Conservation (phyloP, 2,888 invertebrate genomes). For the Agrotis puta region DNA sequence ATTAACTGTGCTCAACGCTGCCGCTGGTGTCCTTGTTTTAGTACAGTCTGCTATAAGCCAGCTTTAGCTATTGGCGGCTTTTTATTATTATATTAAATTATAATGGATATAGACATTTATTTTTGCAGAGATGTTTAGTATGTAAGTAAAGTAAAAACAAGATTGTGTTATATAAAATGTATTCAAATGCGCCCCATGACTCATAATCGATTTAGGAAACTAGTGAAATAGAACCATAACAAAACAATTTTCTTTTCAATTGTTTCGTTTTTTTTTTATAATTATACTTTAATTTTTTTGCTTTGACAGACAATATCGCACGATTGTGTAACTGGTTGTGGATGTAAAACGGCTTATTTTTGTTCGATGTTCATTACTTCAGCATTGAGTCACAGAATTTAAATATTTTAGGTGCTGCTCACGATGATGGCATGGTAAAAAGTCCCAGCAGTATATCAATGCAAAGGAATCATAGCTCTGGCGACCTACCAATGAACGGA, state of each 20-base stretch:
- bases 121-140: slow-evolving; percentile 1
- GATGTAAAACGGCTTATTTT: slow-evolving; percentile 60
- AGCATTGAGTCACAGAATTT: slow-evolving; percentile 19
- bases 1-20: slow-evolving; percentile 46
- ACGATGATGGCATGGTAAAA: slow-evolving; percentile 92
- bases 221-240: slow-evolving; percentile 33
- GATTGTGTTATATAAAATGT: slow-evolving; percentile 5
- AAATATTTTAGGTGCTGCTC: slow-evolving; percentile 78
- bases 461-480: slow-evolving; percentile 94
- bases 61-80: slow-evolving; percentile 43
- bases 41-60: slow-evolving; percentile 50
- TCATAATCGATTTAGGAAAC: slow-evolving; percentile 33
- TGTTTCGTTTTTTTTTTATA: slow-evolving; percentile 26
- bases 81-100: slow-evolving; percentile 20
- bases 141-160: background rate
- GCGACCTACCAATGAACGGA: slow-evolving; percentile 91
- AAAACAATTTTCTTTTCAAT: slow-evolving; percentile 12
- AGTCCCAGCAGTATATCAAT: slow-evolving; percentile 96
- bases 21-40: slow-evolving; percentile 48
- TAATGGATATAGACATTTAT: slow-evolving; percentile 7
- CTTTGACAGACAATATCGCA: slow-evolving; percentile 51
- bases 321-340: slow-evolving; percentile 45
- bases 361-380: slow-evolving; percentile 7
- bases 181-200: slow-evolving; percentile 28
- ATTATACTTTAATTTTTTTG: slow-evolving; percentile 32